phyloP scores from a whole-genome alignment of 2,888 invertebrate species.

The Seira musarum region DNA sequence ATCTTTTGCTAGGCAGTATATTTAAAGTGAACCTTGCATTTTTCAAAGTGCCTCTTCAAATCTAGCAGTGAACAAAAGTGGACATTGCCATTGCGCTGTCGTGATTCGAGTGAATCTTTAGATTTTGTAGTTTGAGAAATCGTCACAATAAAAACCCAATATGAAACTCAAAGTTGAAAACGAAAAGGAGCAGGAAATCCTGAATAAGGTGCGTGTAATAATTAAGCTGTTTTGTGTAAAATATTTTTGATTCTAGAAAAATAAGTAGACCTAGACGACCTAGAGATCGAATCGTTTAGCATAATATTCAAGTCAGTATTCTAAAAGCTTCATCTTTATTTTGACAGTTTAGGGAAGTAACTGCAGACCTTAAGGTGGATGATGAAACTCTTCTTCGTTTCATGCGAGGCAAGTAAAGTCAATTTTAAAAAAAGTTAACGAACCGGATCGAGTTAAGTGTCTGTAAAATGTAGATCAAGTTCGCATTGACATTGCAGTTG shows the following conservation, averaged over 20 bases:
- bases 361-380: slow-evolving; percentile 52
- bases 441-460: too few species aligned
- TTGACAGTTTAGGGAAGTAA: slow-evolving; percentile 38
- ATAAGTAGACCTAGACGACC: too few species aligned
- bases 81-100: too few species aligned
- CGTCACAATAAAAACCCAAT: not conserved
- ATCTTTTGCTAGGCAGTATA: too few species aligned
- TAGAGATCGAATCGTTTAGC: too few species aligned
- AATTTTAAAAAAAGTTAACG: too few species aligned
- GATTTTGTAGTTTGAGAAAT: not conserved
- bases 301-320: not conserved
- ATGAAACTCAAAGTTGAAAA: slow-evolving; percentile 54
- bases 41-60: too few species aligned
- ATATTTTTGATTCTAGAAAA: not conserved
- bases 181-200: slow-evolving; percentile 42
- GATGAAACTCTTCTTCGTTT: slow-evolving; percentile 57
- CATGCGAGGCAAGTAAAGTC: slow-evolving; percentile 45
- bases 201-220: slow-evolving; percentile 38
- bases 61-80: too few species aligned
- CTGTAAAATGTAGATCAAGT: too few species aligned
- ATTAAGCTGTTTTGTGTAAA: not conserved
- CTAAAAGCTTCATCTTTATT: not conserved
- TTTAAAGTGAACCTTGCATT: too few species aligned
- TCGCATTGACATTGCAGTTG: too few species aligned
- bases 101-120: too few species aligned